Conservation (phyloP, 1,140 invertebrate genomes). For the Ceratosolen fusciceps region DNA sequence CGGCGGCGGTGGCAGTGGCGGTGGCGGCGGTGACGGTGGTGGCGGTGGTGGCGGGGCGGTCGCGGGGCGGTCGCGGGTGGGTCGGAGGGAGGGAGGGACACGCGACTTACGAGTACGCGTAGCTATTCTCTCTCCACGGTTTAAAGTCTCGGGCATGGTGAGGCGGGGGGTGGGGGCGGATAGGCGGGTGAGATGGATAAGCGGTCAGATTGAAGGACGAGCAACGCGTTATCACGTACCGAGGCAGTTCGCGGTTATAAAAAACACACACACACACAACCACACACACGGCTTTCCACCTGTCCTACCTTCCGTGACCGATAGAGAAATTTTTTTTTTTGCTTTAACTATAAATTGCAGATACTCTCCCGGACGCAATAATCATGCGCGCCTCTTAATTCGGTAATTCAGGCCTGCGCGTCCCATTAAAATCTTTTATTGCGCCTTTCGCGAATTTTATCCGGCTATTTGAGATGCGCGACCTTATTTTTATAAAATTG, state of each 20-base stretch:
- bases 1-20: too few species aligned
- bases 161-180: not conserved
- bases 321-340: too few species aligned
- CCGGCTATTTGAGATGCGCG: constrained; percentile 1
- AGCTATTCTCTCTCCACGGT: constrained; percentile 39
- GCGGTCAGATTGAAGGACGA: not conserved
- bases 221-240: constrained; percentile 27
- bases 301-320: too few species aligned
- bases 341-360: constrained; percentile 32
- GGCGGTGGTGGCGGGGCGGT: too few species aligned
- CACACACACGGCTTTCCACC: not conserved
- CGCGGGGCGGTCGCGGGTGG: too few species aligned
- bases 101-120: constrained; percentile 44
- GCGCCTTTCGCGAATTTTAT: constrained; percentile 9
- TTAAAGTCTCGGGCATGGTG: not conserved
- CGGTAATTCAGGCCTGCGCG: constrained; percentile 31
- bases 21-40: too few species aligned
- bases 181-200: not conserved
- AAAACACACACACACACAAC: constrained; percentile 34
- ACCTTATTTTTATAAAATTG: constrained; percentile 28
- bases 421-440: constrained; percentile 30
- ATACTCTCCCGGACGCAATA: constrained; percentile 11
- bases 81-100: not conserved
- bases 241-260: constrained; percentile 31
- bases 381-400: constrained; percentile 25